These are phyloP conservation scores for Bujurquina vittata DNA, from an alignment of 2,113 vertebrate genomes.

Conservation along the genomic window DNA sequence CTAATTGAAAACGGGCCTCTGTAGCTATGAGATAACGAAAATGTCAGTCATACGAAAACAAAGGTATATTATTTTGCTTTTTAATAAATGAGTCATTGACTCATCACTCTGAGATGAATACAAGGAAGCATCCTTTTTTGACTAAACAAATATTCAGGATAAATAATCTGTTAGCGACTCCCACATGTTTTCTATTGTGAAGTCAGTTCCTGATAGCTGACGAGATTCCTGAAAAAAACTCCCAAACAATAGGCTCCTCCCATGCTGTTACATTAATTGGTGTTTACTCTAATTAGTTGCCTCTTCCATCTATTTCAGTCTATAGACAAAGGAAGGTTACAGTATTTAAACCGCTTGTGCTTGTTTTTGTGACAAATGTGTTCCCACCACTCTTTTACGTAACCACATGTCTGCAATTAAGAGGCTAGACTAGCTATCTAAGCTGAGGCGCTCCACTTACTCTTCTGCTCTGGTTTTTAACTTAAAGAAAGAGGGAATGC, in stretches of 20 bases:
- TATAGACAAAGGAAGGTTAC: not conserved
- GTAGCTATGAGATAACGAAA: rapidly evolving
- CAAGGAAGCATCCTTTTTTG: not conserved
- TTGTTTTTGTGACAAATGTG: not conserved
- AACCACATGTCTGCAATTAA: not conserved
- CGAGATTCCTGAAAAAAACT: not conserved
- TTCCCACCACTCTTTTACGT: not conserved
- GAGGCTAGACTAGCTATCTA: not conserved
- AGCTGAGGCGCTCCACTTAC: constrained; percentile 1
- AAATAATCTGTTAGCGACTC: not conserved
- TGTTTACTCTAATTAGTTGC: not conserved
- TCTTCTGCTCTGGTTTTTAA: not conserved
- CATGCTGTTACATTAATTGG: not conserved
- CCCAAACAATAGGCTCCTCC: not conserved
- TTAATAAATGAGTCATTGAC: constrained; percentile 16
- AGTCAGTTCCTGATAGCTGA: not conserved
- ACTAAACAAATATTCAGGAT: not conserved
- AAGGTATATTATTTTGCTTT: not conserved
- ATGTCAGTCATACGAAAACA: not conserved
- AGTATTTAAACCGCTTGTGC: not conserved
- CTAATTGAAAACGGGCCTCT: not conserved
- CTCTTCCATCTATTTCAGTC: not conserved
- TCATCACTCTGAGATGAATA: not conserved
- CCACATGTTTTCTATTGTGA: not conserved
- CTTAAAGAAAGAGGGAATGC: not conserved